Conservation (phyloP, 35 echinoderm and acorn worm genomes). For the Apostichopus japonicus region DNA sequence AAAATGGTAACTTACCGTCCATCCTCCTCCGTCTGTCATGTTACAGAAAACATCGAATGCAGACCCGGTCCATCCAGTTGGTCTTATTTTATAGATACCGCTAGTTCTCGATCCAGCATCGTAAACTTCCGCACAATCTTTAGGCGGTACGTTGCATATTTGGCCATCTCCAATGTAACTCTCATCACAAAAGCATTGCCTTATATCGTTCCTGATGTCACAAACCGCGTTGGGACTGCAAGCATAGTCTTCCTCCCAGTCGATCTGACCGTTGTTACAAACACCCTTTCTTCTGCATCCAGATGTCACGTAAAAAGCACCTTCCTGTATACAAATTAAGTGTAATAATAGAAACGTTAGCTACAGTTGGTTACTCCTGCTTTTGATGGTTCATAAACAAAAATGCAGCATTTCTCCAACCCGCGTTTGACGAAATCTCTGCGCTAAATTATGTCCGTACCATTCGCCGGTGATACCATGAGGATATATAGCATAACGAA, state of each 20-base stretch:
- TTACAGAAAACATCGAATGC: conserved; percentile 23
- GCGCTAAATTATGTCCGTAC: too few relatives aligned
- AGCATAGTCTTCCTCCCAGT: background rate
- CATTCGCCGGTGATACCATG: too few relatives aligned
- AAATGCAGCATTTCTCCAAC: background rate
- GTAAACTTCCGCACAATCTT: background rate
- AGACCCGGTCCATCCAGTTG: background rate
- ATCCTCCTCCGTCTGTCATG: too few relatives aligned
- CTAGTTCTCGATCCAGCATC: background rate
- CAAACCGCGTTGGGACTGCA: too few relatives aligned
- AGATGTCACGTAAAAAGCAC: background rate
- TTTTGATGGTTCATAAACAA: background rate
- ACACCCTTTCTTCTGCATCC: background rate
- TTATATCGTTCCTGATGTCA: too few relatives aligned
- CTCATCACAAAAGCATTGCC: too few relatives aligned
- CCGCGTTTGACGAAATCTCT: background rate
- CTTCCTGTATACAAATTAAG: background rate
- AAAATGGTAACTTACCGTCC: conserved; percentile 2
- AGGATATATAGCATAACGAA: too few relatives aligned
- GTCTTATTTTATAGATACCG: background rate
- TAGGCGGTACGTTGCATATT: background rate
- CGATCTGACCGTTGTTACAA: background rate
- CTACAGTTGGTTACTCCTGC: too few relatives aligned
- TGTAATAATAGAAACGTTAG: background rate
- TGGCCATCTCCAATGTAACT: too few relatives aligned